Evolutionary conservation across 2,797 vertebrate species (phyloP), one percentile per base, ranked within the genome.

Genomic region (Neosilurus mollespiculum): DNA sequence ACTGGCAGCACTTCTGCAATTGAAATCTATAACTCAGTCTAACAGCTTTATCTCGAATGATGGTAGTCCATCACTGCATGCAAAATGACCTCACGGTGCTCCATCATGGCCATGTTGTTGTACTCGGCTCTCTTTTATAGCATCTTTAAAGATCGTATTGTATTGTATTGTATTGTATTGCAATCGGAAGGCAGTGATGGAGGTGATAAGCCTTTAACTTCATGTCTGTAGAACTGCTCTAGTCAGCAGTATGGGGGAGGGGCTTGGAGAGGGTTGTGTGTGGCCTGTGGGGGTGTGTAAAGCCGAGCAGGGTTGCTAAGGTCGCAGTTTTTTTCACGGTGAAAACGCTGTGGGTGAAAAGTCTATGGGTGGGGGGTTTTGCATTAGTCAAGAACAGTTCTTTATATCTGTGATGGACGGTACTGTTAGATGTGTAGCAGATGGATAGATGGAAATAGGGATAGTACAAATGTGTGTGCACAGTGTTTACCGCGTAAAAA

Each of bases 241-340:
- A 59, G 30, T 37, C 79, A 58, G 66, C 53, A 81, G 79, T 16
- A 18, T 43, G 22, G 79, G 34, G 65, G 79, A 58, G 24, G 76
- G 24, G 58, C 66, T 5, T n/a, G 6, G 53, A 69, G 73, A 43
- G 24, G 30, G 8, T 59, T 88, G 70, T 86, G 79, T 87, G 75
- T 83, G 61, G 86, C 14, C 14, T 8, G 76, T 64, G 59, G 37
- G 61, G 51, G 61, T 78, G 24, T 16, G 15, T 59, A 20, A 18
- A 53, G 4, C 4, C 4, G 15, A 43, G 16, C n/a, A 51, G 3
- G 15, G 59, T 51, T 64, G 43, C 76, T 64, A 51, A 37, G n/a
- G n/a, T 78, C 15, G 1, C 61, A 26, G 37, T 49, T 78, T 78
- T 59, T 37, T 37, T 1, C 43, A 43, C 43, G 4, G 37, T 53